These are phyloP conservation scores for Lamellibrachia columna DNA, from an alignment of 2,888 invertebrate genomes.

Conservation along the genomic window DNA sequence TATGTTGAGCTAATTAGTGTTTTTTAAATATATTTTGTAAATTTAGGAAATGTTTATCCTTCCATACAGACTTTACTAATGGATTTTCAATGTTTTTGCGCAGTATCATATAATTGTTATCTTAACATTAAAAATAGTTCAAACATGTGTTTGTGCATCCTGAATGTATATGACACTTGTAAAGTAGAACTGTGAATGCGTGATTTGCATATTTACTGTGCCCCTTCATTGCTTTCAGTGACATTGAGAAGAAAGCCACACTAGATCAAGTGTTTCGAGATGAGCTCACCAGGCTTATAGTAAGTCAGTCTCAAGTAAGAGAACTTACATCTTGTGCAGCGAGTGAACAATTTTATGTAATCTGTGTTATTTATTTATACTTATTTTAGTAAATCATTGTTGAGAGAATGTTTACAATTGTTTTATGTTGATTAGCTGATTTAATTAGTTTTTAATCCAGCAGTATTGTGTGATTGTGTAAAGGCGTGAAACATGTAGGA, in stretches of 20 bases:
- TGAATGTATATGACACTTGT: background rate
- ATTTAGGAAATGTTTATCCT: background rate
- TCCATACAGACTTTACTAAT: background rate
- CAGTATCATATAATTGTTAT: no score
- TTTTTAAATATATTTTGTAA: no score
- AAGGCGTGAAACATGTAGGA: background rate
- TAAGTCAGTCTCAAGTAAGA: slow-evolving; percentile 41
- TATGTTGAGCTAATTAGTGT: no score
- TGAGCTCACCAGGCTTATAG: slow-evolving; percentile 53
- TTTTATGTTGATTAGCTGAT: no score
- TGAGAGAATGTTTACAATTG: background rate
- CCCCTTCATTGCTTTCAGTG: slow-evolving; percentile 46
- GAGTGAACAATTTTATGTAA: background rate
- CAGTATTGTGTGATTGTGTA: background rate
- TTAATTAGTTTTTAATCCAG: background rate
- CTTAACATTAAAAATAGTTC: background rate
- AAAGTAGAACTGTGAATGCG: background rate
- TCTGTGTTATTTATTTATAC: background rate
- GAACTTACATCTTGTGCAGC: background rate
- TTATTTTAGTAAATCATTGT: background rate
- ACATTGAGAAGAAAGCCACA: slow-evolving; percentile 59
- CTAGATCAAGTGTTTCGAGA: slow-evolving; percentile 64
- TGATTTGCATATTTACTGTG: background rate
- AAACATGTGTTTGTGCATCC: background rate
- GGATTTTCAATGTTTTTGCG: no score